phyloP scores from a whole-genome alignment of 2,888 invertebrate species.

The Drosophila paramelanica region DNA sequence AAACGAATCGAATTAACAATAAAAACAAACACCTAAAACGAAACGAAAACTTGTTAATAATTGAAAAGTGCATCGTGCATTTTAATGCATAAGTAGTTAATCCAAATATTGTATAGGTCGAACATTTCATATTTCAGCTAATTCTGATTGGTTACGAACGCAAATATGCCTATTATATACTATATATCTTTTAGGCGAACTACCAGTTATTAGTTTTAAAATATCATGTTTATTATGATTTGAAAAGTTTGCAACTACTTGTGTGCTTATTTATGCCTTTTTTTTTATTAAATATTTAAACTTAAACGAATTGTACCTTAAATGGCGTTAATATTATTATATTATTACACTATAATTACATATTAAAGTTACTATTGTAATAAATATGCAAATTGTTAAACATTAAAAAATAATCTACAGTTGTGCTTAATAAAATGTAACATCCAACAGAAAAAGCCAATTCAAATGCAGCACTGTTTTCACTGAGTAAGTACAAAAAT shows the following conservation, averaged over 20 bases:
- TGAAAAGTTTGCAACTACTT: slow-evolving; percentile 23
- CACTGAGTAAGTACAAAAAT: slow-evolving; percentile 40
- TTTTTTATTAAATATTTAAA: slow-evolving; percentile 48
- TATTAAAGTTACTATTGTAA: slow-evolving; percentile 49
- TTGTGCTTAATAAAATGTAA: slow-evolving; percentile 46
- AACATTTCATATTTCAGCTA: slow-evolving; percentile 20
- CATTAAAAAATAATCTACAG: slow-evolving; percentile 59
- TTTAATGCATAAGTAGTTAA: slow-evolving; percentile 15
- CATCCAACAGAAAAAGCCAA: background rate
- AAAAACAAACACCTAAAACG: slow-evolving; percentile 20
- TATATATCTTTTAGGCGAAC: slow-evolving; percentile 5
- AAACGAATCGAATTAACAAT: slow-evolving; percentile 38
- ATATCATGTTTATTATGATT: slow-evolving; percentile 44
- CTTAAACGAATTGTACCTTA: slow-evolving; percentile 73
- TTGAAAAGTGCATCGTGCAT: background rate
- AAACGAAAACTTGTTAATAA: slow-evolving; percentile 23
- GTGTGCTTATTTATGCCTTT: slow-evolving; percentile 53
- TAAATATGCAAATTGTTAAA: slow-evolving; percentile 69
- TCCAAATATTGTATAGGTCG: slow-evolving; percentile 8
- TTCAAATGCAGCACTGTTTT: background rate
- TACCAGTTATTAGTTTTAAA: slow-evolving; percentile 39
- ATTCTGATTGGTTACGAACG: background rate
- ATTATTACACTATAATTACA: slow-evolving; percentile 48
- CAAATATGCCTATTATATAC: background rate
- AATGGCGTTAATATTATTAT: slow-evolving; percentile 62